Evolutionary conservation across 1,140 invertebrate species (phyloP), one percentile per base, ranked within the genome.

Genomic region (Theocolax elegans): DNA sequence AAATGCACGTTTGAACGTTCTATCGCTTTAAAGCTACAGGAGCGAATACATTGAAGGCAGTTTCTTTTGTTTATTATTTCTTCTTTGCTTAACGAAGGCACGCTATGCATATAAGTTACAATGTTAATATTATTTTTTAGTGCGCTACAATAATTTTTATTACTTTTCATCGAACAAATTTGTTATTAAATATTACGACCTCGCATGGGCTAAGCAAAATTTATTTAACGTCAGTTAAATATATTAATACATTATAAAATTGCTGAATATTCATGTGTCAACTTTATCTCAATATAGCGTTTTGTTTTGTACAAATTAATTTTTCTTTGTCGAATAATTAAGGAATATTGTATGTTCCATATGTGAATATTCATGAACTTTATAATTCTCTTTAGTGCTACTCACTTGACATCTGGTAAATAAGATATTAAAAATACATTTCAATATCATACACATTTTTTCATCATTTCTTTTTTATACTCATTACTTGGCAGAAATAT

Each of bases 381-480:
- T 70, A 35, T 2, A 15, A 40, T 67, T 29, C 7, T 40, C 17
- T 49, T 10, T 67, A 12, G n/a, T 44, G 23, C 38, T 59, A 68
- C 15, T 53, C 23, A 38, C 42, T 44, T 67, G 25, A 69, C 15
- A 63, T 46, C 9, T 46, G 7, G 1, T 62, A 19, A 15, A 69
- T 53, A 7, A 56, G 13, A 74, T 78, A 79, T 76, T 75, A 76
- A 78, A 79, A 78, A 79, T 79, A 79, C 73, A 70, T 73, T 74
- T 72, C 53, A 73, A 77, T 74, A 59, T 73, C 27, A 67, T 74
- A 38, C 77, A 73, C 64, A 78, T 74, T 74, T 69, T n/a, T 58
- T 71, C 66, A 35, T 58, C 42, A 68, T 29, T 19, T 48, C 64
- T 70, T 48, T 49, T 31, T 44, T 27, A 54, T 65, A 66, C 71